Evolutionary conservation across 2,113 vertebrate genomes (phyloP).

Genomic region (Emydocephalus ijimae): DNA sequence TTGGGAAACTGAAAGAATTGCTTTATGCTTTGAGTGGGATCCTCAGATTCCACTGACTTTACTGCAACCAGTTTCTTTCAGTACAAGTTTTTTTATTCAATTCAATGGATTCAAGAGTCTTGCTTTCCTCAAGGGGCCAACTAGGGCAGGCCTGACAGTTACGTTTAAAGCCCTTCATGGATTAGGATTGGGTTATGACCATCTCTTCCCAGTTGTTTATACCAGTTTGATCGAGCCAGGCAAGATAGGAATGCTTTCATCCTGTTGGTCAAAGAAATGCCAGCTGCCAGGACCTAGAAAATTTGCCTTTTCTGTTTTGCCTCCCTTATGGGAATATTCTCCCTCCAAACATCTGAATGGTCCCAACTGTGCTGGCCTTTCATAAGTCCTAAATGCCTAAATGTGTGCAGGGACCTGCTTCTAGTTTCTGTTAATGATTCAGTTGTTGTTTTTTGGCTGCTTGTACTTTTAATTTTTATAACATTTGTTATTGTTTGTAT

Average conservation of each 20-base stretch:
- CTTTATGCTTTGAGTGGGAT: too few species aligned
- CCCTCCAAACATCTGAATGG: background rate
- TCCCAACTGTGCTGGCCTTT: background rate
- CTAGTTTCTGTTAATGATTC: background rate
- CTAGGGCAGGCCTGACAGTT: background rate
- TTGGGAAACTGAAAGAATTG: too few species aligned
- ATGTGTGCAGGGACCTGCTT: background rate
- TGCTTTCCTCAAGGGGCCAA: too few species aligned
- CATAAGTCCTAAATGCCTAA: background rate
- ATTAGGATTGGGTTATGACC: background rate
- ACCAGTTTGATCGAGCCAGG: background rate
- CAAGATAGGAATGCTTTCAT: background rate
- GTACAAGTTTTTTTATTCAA: too few species aligned
- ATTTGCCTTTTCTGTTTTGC: background rate
- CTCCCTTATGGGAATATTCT: background rate
- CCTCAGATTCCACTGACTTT: too few species aligned
- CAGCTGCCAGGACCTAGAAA: background rate
- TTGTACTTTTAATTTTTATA: background rate
- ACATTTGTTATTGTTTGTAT: background rate
- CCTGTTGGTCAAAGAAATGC: background rate
- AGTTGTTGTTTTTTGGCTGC: background rate
- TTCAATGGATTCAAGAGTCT: too few species aligned
- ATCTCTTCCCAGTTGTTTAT: background rate
- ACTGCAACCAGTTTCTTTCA: too few species aligned
- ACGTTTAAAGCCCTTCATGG: background rate